Conservation (phyloP, 2,888 invertebrate species). For the Xylocampa areola region DNA sequence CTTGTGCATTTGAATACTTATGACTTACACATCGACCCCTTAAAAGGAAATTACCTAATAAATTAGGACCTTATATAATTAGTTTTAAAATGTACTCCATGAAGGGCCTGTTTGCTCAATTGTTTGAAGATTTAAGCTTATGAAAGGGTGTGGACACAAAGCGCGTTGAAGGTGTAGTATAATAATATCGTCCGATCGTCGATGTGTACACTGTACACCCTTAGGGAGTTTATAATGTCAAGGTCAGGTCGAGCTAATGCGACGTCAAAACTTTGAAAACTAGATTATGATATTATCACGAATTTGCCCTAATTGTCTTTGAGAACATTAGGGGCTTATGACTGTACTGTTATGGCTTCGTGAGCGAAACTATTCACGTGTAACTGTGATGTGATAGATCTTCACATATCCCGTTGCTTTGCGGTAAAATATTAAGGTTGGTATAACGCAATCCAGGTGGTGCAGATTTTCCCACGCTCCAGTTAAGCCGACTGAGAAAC, state of each 20-base stretch:
- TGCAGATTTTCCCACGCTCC: too few relatives aligned
- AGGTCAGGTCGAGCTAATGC: constrained; percentile 46
- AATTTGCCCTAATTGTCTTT: too few relatives aligned
- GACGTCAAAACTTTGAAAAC: constrained; percentile 16
- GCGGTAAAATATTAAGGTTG: too few relatives aligned
- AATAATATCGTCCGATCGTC: constrained; percentile 3
- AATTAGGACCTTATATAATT: too few relatives aligned
- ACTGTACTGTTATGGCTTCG: not conserved
- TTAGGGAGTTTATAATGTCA: constrained; percentile 35
- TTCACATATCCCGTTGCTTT: too few relatives aligned
- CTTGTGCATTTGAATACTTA: too few relatives aligned
- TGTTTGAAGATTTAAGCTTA: constrained; percentile 24
- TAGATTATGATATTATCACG: constrained; percentile 17
- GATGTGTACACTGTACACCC: constrained; percentile 34
- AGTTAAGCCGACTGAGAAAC: too few relatives aligned
- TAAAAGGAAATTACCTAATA: too few relatives aligned
- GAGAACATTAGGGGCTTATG: constrained; percentile 2
- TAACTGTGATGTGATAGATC: too few relatives aligned
- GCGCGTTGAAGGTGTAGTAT: not conserved
- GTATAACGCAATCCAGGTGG: too few relatives aligned
- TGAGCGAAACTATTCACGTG: too few relatives aligned
- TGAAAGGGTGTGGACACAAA: constrained; percentile 8
- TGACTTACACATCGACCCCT: too few relatives aligned
- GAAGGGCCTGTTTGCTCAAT: constrained; percentile 50
- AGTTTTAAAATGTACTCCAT: constrained; percentile 29